Base-by-base conservation (phyloP, 2,888 invertebrate genomes). In the Syrista parreyssii region DNA sequence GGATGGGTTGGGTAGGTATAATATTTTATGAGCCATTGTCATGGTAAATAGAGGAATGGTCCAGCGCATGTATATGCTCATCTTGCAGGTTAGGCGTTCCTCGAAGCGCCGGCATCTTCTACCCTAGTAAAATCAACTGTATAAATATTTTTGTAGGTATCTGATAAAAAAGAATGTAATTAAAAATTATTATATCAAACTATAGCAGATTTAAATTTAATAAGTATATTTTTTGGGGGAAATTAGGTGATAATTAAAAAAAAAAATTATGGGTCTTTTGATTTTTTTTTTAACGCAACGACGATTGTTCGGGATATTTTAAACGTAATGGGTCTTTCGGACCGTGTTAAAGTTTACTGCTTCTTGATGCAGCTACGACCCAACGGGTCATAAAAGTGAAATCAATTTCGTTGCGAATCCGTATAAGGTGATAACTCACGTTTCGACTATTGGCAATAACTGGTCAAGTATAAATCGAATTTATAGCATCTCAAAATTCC, bases 21-120 rank as follows among this genome's bases (percentile, higher is more conserved):
- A 83, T 83, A 82, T 84, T 83, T 84, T 83, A 84, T 79, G 84
- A 84, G 80, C 83, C 82, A 84, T 84, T 84, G 84, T 83, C 83
- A 83, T 84, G 84, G 82, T 84, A 82, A 84, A 80, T 79, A 83
- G 81, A 80, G 77, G 79, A 81, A 83, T 83, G 80, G 78, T 78
- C 80, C 78, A 77, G 55, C 78, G 81, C 33, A 34, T 36, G 74
- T 74, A 36, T 55, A 55, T 55, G 55, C 74, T 33, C 74, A 12
- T 74, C 74, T 30, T 74, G 4, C 74, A 23, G 35, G 9, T 36
- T 30, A 6, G 36, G 74, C 74, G 36, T 74, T 74, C n/a, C 74
- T 74, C 35, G 33, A 74, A 74, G 74, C 74, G 74, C 74, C 74
- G 12, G n/a, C 6, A 12, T 23, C 33, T 33, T 15, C 11, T 36